Conservation (phyloP, 2,797 vertebrate species). For the Phoeniculus purpureus region DNA sequence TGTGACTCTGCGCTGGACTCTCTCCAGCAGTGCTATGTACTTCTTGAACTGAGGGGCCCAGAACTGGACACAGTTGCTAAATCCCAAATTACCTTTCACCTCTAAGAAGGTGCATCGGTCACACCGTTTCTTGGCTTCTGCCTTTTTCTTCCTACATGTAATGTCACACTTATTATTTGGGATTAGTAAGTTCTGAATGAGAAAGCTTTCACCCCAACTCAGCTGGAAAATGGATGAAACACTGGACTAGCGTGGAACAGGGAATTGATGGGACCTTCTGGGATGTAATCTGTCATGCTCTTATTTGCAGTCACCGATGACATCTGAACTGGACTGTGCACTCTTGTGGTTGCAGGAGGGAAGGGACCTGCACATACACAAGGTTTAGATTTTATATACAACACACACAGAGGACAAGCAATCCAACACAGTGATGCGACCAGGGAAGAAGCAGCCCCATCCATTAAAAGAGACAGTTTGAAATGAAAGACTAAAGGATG, state of each 20-base stretch:
- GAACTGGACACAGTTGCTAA: background rate
- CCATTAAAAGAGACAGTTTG: background rate
- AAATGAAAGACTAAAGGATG: background rate
- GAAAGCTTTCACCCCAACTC: background rate
- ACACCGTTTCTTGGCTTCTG: background rate
- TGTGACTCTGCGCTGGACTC: too few species aligned
- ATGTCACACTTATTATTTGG: background rate
- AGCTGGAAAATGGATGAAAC: background rate
- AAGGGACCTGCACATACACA: fast-evolving
- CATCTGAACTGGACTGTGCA: background rate
- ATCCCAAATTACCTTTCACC: background rate
- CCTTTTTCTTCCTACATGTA: background rate
- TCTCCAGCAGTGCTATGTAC: too few species aligned
- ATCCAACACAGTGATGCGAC: background rate
- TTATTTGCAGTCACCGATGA: background rate
- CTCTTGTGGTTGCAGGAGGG: background rate
- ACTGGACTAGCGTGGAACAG: background rate
- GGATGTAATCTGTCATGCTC: background rate
- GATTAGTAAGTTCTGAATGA: background rate
- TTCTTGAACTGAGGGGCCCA: too few species aligned
- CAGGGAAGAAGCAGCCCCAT: background rate
- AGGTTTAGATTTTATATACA: background rate
- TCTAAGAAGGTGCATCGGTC: background rate
- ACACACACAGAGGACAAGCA: background rate
- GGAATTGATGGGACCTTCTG: background rate